Evolutionary conservation across 2,797 vertebrate genomes (phyloP).

Genomic region (Periophthalmus magnuspinnatus): DNA sequence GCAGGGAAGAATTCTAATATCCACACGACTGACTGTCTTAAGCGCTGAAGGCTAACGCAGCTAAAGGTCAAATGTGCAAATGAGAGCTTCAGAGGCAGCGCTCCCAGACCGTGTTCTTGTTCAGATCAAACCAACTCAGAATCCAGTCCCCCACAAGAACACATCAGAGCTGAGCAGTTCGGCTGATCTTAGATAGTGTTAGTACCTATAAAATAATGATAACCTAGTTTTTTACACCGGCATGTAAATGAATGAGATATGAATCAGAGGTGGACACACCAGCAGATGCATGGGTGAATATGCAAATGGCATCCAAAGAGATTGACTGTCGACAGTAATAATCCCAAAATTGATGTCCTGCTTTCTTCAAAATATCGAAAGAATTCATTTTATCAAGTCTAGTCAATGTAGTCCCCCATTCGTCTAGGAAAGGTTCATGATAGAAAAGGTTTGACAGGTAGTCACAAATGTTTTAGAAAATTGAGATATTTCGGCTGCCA

Average conservation of each 20-base stretch:
- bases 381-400: too few species aligned
- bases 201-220: background rate
- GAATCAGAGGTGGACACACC: background rate
- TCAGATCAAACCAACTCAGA: slow-evolving; percentile 38
- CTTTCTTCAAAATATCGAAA: background rate
- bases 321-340: background rate
- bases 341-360: background rate
- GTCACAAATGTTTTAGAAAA: too few species aligned
- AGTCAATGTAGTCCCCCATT: too few species aligned
- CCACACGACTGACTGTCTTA: slow-evolving; percentile 3
- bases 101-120: slow-evolving; percentile 29
- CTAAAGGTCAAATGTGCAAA: slow-evolving; percentile 29
- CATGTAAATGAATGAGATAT: too few species aligned
- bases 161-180: slow-evolving; percentile 6
- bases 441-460: too few species aligned
- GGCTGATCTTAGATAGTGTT: slow-evolving; percentile 22
- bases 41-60: slow-evolving; percentile 16
- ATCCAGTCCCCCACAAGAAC: slow-evolving; percentile 16
- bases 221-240: too few species aligned
- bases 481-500: too few species aligned
- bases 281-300: background rate
- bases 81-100: slow-evolving; percentile 20
- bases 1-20: slow-evolving; percentile 10
- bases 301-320: background rate
- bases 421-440: too few species aligned